These are phyloP conservation scores for Mermis nigrescens DNA, from an alignment of 2,888 invertebrate species.

Conservation along the genomic window DNA sequence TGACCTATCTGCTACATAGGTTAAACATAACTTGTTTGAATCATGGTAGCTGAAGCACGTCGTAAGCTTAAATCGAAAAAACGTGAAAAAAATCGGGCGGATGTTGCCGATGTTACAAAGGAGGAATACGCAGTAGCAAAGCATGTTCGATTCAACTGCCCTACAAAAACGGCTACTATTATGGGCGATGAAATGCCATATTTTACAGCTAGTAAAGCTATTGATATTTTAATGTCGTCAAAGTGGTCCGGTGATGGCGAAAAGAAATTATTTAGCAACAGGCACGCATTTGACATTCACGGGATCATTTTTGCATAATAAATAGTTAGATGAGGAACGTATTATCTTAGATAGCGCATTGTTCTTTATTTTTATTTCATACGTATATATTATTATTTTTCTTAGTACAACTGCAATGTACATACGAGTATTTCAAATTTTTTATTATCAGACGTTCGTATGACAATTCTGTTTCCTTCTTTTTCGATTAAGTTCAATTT, in stretches of 20 bases:
- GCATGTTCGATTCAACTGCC: constrained; percentile 78
- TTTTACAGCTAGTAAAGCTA: constrained; percentile 48
- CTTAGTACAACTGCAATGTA: too few species aligned
- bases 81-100: constrained; percentile 33
- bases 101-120: constrained; percentile 42
- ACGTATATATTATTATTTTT: too few species aligned
- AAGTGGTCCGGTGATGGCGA: constrained; percentile 51
- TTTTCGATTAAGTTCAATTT: too few species aligned
- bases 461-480: too few species aligned
- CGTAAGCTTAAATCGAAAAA: constrained; percentile 24
- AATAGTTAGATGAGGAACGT: too few species aligned
- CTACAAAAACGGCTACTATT: constrained; percentile 83
- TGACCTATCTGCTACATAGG: too few species aligned
- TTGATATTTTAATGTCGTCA: constrained; percentile 73
- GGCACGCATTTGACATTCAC: background rate
- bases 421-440: too few species aligned
- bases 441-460: too few species aligned
- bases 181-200: constrained; percentile 64
- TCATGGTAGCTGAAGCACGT: background rate
- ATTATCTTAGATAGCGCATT: too few species aligned
- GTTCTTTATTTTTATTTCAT: too few species aligned
- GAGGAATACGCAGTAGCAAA: constrained; percentile 81
- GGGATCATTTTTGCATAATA: too few species aligned
- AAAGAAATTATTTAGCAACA: background rate
- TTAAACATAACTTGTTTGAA: too few species aligned